Evolutionary conservation across 2,113 vertebrate genomes (phyloP).

Genomic region (Atlantisia rogersi): DNA sequence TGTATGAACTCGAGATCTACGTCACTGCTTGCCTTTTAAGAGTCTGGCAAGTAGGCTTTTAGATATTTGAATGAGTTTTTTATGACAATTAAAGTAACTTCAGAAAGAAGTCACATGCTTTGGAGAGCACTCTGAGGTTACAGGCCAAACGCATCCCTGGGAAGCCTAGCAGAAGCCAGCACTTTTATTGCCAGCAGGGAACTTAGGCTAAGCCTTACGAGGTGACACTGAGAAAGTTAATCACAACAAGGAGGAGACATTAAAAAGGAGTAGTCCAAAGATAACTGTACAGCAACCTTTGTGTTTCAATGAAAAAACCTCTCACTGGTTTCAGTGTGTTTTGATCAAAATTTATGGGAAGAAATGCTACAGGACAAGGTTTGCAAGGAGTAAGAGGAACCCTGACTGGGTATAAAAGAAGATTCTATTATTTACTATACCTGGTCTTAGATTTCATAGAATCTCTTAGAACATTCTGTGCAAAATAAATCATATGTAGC

Average conservation of each 20-base stretch:
- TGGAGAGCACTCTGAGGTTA: neutral
- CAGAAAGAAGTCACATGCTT: neutral
- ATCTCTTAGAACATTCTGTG: neutral
- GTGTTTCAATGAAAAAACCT: neutral
- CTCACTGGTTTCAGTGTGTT: neutral
- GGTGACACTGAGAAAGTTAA: neutral
- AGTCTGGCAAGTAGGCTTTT: neutral
- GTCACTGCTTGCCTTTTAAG: neutral
- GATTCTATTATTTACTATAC: neutral
- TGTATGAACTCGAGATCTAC: neutral
- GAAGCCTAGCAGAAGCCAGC: neutral
- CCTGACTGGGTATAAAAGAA: neutral
- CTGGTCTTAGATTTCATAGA: neutral
- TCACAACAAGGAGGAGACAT: neutral
- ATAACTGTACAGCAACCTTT: neutral
- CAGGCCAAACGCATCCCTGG: neutral
- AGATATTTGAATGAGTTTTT: neutral
- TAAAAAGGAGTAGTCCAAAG: neutral
- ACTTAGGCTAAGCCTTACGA: neutral
- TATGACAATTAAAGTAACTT: neutral
- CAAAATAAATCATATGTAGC: neutral
- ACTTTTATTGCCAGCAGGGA: neutral
- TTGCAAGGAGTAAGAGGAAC: neutral
- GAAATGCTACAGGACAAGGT: neutral
- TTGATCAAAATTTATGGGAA: neutral